Evolutionary conservation across 2,888 invertebrate genomes (phyloP).

Genomic region (Camponotus fellah): DNA sequence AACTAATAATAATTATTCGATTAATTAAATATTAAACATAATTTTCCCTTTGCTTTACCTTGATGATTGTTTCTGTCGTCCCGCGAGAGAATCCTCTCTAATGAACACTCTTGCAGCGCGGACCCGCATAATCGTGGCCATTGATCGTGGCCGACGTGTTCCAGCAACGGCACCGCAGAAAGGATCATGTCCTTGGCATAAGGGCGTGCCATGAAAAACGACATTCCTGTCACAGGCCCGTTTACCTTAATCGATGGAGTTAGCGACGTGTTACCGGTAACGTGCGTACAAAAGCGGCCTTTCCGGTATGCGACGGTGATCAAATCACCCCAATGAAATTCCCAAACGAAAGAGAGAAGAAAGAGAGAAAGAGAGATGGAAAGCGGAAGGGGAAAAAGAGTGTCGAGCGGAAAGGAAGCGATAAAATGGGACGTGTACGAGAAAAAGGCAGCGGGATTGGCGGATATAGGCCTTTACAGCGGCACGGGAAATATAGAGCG

Average conservation of each 20-base stretch:
- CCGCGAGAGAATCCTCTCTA: neutral
- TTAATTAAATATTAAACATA: too few relatives aligned
- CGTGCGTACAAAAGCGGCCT: conserved; percentile 73
- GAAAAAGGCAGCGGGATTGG: neutral
- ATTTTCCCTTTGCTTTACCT: neutral
- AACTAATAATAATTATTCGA: too few relatives aligned
- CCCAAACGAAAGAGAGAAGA: neutral
- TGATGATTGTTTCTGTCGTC: conserved; percentile 18
- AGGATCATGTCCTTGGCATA: conserved; percentile 55
- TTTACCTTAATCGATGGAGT: conserved; percentile 73
- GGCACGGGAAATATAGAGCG: conserved; percentile 63
- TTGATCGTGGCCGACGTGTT: conserved; percentile 40
- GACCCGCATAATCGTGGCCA: conserved; percentile 48
- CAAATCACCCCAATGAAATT: conserved; percentile 23
- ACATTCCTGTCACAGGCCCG: conserved; percentile 70
- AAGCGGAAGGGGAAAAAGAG: conserved; percentile 19
- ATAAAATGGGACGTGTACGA: conserved; percentile 22
- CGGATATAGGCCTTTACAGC: conserved; percentile 32
- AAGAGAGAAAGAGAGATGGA: neutral
- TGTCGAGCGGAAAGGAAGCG: conserved; percentile 28
- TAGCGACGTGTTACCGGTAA: conserved; percentile 71
- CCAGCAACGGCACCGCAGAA: conserved; percentile 34
- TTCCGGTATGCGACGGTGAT: conserved; percentile 65
- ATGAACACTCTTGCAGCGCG: conserved; percentile 24
- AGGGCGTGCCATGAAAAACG: conserved; percentile 74